Conservation (phyloP, 2,888 invertebrate species). For the Cerastis rubricosa region DNA sequence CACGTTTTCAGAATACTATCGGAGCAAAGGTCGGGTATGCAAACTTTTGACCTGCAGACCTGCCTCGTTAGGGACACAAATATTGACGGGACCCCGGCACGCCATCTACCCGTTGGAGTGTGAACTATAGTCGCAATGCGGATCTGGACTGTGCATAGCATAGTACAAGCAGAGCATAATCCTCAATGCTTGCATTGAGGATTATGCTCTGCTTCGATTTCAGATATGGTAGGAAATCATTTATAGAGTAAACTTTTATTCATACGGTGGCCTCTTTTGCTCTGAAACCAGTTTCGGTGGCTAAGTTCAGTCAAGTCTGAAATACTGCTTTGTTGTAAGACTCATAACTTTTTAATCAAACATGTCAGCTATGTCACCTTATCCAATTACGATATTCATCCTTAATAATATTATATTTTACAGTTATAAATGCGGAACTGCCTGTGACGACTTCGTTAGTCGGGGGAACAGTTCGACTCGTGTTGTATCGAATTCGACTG, state of each 20-base stretch:
- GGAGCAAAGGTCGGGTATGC: slow-evolving; percentile 5
- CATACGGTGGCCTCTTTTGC: neutral
- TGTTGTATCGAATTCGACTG: too few species aligned
- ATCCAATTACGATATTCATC: too few species aligned
- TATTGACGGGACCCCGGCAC: slow-evolving; percentile 29
- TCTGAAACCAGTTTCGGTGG: neutral
- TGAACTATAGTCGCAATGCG: slow-evolving; percentile 43
- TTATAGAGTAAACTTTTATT: neutral
- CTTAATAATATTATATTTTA: too few species aligned
- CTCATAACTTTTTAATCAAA: too few species aligned
- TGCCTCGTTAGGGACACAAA: slow-evolving; percentile 40
- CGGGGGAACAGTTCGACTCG: too few species aligned
- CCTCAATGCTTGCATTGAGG: too few species aligned
- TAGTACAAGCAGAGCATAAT: too few species aligned
- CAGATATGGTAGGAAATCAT: slow-evolving; percentile 11
- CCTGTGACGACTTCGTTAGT: too few species aligned
- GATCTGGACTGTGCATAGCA: slow-evolving; percentile 33
- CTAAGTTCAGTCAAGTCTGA: too few species aligned
- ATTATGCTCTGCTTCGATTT: slow-evolving; percentile 3
- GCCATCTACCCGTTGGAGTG: slow-evolving; percentile 5
- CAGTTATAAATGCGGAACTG: too few species aligned
- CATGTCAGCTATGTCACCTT: too few species aligned
- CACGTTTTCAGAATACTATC: neutral
- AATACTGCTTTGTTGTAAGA: too few species aligned
- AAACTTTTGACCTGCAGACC: slow-evolving; percentile 38